Base-by-base conservation (phyloP, 2,797 vertebrate genomes). In the Poecilia gillii region DNA sequence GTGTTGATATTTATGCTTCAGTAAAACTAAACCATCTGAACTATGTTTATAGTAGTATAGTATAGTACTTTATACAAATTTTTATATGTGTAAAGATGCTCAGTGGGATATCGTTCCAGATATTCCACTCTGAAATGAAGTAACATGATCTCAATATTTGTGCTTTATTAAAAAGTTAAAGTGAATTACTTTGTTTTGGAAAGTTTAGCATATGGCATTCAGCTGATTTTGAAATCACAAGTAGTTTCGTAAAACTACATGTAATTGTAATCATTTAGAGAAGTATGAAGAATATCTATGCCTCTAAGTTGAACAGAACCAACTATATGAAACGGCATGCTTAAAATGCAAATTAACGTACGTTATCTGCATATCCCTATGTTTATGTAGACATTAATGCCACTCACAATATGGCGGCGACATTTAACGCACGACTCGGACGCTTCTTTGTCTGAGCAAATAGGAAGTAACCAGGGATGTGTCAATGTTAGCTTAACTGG, bases 381-480 rank as follows among this genome's bases (percentile, higher is more conserved):
- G 59, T 64, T 18, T 14, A 20, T 64, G 16, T 36, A 3, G 59
- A 12, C 16, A 7, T 64, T 64, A 23, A 14, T 72, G 14, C 68
- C 68, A 72, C 43, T 45, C 68, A 18, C 68, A 72, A 2, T 14
- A 46, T 72, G 68, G 68, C 68, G 14, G 6, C 12, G 43, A 28
- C 13, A 6, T 41, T 45, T 45, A 70, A n/a, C 39, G 66, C 12
- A 45, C 39, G 68, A 72, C 68, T 45, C 43, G 25, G 43, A 45
- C 2, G n/a, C n/a, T 72, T 66, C 64, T 68, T 68, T 68, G 25
- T 71, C 39, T 45, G 13, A 45, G 68, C 41, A 72, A 46, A 72
- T 6, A 46, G 68, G 68, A 72, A 72, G 68, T 46, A 45, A 25
- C 36, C 11, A 23, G 64, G 41, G 13, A 28, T 3, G 4, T 18